Evolutionary conservation across 1,140 invertebrate species (phyloP).

Genomic region (Cyrtorhinus lividipennis): DNA sequence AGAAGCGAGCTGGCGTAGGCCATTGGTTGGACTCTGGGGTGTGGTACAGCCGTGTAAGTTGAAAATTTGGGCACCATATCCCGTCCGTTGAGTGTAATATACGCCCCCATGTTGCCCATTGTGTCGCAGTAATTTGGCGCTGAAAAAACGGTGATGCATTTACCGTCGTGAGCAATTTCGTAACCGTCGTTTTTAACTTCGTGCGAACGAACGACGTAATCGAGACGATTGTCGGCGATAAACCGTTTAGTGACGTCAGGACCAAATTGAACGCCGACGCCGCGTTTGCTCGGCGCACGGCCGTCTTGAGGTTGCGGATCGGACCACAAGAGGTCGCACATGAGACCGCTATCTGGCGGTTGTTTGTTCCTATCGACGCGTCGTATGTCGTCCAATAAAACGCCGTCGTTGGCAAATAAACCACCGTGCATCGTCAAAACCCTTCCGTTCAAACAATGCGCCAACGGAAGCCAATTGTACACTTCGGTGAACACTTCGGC

Average conservation of each 20-base stretch:
- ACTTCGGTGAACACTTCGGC: slow-evolving; percentile 95
- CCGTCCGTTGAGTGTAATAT: slow-evolving; percentile 86
- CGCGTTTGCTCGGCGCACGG: slow-evolving; percentile 82
- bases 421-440: slow-evolving; percentile 94
- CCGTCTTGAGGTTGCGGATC: slow-evolving; percentile 86
- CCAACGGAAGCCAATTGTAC: slow-evolving; percentile 93
- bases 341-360: slow-evolving; percentile 90
- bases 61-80: slow-evolving; percentile 80
- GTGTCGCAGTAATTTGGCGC: slow-evolving; percentile 99
- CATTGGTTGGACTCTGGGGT: slow-evolving; percentile 96
- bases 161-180: slow-evolving; percentile 83
- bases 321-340: slow-evolving; percentile 97
- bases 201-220: slow-evolving; percentile 91
- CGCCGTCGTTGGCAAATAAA: slow-evolving; percentile 74
- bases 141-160: slow-evolving; percentile 92
- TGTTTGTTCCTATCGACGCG: slow-evolving; percentile 82
- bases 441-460: slow-evolving; percentile 84
- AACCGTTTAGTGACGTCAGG: slow-evolving; percentile 90
- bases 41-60: slow-evolving; percentile 87
- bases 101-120: slow-evolving; percentile 96
- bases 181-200: slow-evolving; percentile 97
- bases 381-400: slow-evolving; percentile 81
- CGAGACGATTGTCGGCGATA: slow-evolving; percentile 66
- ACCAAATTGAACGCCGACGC: slow-evolving; percentile 96
- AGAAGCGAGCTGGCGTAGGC: slow-evolving; percentile 71